Conservation (phyloP, 2,113 vertebrate genomes). For the Eretmochelys imbricata region DNA sequence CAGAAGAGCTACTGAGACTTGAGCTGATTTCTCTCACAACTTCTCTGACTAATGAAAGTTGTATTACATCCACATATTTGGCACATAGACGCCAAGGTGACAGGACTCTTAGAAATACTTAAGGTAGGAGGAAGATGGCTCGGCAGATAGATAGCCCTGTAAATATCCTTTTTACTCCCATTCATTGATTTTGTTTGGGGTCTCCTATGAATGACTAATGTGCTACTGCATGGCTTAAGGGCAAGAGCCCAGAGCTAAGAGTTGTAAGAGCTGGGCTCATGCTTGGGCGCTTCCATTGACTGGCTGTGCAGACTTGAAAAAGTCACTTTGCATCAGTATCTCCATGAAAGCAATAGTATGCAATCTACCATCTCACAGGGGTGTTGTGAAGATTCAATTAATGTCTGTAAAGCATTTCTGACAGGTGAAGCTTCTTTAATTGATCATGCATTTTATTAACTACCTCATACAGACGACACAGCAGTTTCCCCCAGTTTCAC, state of each 20-base stretch:
- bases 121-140: neutral
- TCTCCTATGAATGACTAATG: neutral
- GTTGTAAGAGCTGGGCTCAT: neutral
- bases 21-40: neutral
- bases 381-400: neutral
- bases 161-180: neutral
- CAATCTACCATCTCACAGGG: neutral
- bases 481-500: neutral
- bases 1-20: neutral
- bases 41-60: neutral
- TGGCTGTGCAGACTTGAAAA: no score
- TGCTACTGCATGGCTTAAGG: neutral
- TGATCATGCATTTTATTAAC: neutral
- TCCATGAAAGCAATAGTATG: neutral
- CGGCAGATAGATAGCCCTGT: neutral
- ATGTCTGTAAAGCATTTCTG: neutral
- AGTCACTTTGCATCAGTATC: neutral
- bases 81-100: neutral
- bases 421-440: neutral
- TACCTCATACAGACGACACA: neutral
- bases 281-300: no score
- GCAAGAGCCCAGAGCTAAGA: no score
- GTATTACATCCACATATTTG: neutral
- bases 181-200: neutral
- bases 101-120: neutral